Evolutionary conservation across 2,113 vertebrate genomes (phyloP).

Genomic region (Corythaeola cristata): DNA sequence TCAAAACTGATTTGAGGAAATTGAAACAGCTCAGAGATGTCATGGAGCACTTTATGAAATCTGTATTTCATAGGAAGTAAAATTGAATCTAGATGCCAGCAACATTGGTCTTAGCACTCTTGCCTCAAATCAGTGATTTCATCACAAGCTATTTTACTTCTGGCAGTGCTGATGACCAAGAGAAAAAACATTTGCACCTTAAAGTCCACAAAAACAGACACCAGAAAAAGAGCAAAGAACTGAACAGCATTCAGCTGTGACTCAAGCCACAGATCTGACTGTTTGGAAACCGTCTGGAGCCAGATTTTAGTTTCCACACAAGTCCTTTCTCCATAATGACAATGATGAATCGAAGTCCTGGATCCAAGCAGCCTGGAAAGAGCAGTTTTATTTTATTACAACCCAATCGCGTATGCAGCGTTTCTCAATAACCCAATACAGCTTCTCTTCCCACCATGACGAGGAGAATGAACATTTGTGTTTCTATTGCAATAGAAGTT

Average conservation of each 20-base stretch:
- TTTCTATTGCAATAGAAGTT: not conserved
- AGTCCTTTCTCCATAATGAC: not conserved
- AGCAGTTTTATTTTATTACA: not conserved
- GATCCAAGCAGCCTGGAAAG: not conserved
- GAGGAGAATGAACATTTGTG: not conserved
- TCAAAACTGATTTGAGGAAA: conserved; percentile 7
- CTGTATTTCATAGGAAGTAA: conserved; percentile 34
- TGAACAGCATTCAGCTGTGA: not conserved
- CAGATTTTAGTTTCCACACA: not conserved
- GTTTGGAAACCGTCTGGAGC: not conserved
- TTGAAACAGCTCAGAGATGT: not conserved
- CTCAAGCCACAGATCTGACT: not conserved
- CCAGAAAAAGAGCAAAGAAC: not conserved
- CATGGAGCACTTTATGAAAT: not conserved
- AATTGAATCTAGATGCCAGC: conserved; percentile 8
- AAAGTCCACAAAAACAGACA: not conserved
- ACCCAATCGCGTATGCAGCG: not conserved
- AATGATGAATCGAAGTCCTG: not conserved
- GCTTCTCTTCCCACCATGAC: not conserved
- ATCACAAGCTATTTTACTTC: not conserved
- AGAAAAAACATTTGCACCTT: not conserved
- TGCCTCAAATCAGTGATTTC: not conserved
- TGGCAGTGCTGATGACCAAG: not conserved
- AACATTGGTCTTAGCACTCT: not conserved
- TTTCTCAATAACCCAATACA: not conserved